Conservation (phyloP, 2,113 vertebrate genomes). For the Tor tambroides region DNA sequence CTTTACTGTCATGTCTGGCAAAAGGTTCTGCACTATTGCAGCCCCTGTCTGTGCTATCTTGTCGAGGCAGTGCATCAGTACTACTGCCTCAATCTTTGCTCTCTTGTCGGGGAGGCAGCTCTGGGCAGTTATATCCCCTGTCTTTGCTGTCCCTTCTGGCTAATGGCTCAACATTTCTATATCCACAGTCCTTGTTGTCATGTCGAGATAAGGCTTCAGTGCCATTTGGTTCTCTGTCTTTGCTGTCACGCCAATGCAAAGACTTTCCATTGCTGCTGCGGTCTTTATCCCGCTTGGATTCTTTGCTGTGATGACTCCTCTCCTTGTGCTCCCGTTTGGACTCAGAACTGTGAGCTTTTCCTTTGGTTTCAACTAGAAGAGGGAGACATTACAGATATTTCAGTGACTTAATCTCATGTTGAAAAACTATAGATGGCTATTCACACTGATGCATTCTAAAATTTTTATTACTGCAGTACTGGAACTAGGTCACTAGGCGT, state of each 20-base stretch:
- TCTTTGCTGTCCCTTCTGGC: slow-evolving; percentile 52
- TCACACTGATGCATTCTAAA: background rate
- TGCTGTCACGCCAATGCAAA: slow-evolving; percentile 70
- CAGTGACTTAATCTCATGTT: background rate
- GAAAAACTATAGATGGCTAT: background rate
- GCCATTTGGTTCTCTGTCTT: slow-evolving; percentile 61
- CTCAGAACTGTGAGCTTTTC: slow-evolving; percentile 76
- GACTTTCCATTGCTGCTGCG: slow-evolving; percentile 72
- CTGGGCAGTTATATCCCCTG: slow-evolving; percentile 9
- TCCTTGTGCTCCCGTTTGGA: slow-evolving; percentile 59
- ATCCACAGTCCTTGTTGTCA: slow-evolving; percentile 43
- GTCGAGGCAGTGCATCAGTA: slow-evolving; percentile 62
- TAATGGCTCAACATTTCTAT: slow-evolving; percentile 23
- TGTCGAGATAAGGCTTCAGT: slow-evolving; percentile 61
- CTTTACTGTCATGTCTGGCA: slow-evolving; percentile 70
- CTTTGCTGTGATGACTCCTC: slow-evolving; percentile 69
- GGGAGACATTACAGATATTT: slow-evolving; percentile 12
- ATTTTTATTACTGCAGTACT: slow-evolving; percentile 49
- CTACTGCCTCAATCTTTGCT: slow-evolving; percentile 62
- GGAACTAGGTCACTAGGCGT: slow-evolving; percentile 62
- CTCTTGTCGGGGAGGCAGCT: slow-evolving; percentile 39
- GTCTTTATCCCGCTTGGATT: slow-evolving; percentile 77
- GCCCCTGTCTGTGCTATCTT: slow-evolving; percentile 72
- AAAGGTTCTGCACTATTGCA: slow-evolving; percentile 63
- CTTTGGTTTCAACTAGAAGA: slow-evolving; percentile 86